Conservation (phyloP, 23 tunicate species). For the Phallusia fumigata region DNA sequence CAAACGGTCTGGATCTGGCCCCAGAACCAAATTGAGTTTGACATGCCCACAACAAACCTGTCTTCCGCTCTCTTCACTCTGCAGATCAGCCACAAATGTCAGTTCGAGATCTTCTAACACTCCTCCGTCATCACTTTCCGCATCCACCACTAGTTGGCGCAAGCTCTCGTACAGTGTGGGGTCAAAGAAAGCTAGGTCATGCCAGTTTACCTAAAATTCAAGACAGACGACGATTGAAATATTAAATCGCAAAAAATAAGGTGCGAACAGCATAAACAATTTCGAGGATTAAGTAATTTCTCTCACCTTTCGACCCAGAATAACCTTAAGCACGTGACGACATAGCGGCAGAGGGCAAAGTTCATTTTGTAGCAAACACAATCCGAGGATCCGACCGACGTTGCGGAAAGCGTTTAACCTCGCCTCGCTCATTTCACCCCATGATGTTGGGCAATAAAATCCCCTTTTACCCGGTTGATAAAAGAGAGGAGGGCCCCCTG, state of each 20-base stretch:
- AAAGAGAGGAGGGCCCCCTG: slow-evolving; percentile 66
- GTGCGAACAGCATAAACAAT: no score
- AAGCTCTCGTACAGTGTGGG: slow-evolving; percentile 86
- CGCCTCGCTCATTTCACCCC: slow-evolving; percentile 55
- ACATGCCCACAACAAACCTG: slow-evolving; percentile 66
- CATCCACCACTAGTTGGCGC: slow-evolving; percentile 75
- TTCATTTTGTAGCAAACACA: slow-evolving; percentile 90
- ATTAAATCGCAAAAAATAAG: no score
- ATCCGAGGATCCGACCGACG: slow-evolving; percentile 93
- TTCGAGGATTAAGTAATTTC: neutral
- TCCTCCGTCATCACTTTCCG: slow-evolving; percentile 50
- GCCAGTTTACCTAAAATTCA: slow-evolving; percentile 82
- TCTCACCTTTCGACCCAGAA: slow-evolving; percentile 75
- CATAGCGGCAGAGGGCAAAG: slow-evolving; percentile 92
- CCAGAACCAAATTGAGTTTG: no score
- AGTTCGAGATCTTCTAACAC: slow-evolving; percentile 71
- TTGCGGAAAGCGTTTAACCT: slow-evolving; percentile 93
- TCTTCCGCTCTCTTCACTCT: slow-evolving; percentile 75
- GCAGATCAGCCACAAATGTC: slow-evolving; percentile 68
- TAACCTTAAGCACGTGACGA: slow-evolving; percentile 79
- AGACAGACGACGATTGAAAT: no score
- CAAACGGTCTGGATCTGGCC: no score
- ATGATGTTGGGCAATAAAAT: slow-evolving; percentile 69
- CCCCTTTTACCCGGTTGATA: slow-evolving; percentile 92
- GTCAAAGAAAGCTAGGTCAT: slow-evolving; percentile 98